A percentile compares a stretch with the other conserved stretches of the same genome.
Conservation (phyloP, 1,140 invertebrate species). For the Rhyzopertha dominica region DNA sequence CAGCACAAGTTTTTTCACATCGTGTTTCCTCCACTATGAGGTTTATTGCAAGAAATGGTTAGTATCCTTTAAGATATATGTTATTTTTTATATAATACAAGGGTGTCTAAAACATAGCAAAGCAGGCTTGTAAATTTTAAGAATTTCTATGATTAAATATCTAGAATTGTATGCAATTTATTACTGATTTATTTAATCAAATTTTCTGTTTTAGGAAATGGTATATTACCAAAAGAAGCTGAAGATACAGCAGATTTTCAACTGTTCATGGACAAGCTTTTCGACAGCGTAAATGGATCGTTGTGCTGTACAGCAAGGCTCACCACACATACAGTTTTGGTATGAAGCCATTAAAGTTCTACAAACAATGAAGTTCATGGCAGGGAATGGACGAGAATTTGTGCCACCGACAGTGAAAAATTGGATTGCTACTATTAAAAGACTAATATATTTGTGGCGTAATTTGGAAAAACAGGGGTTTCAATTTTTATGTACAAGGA, state of each 20-base stretch:
- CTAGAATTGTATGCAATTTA: no score
- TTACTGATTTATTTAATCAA: no score
- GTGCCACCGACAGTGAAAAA: conserved; percentile 35
- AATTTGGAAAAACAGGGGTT: conserved; percentile 1
- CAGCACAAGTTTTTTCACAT: conserved; percentile 36
- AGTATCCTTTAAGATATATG: no score
- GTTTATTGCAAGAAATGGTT: conserved; percentile 23
- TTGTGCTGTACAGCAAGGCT: conserved; percentile 25
- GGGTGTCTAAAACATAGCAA: no score
- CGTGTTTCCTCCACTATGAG: conserved; percentile 28
- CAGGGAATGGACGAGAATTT: conserved; percentile 13
- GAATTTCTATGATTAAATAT: no score
- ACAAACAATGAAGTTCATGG: conserved; percentile 29
- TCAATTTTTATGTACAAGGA: conserved; percentile 11
- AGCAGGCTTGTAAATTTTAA: no score
- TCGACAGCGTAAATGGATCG: conserved; percentile 33
- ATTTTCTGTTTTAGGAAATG: no score
- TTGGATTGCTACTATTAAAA: conserved; percentile 34
- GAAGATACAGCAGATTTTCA: conserved; percentile 33
- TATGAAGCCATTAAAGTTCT: conserved; percentile 20
- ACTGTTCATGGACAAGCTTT: conserved; percentile 33
- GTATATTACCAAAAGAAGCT: no score
- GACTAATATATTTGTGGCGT: conserved; percentile 23
- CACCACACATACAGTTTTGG: conserved; percentile 33
- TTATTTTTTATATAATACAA: no score